Percentiles rank a stretch among this genome's conserved stretches.
Conservation (phyloP, 2,888 invertebrate genomes). For the Lasioglossum pauxillum region DNA sequence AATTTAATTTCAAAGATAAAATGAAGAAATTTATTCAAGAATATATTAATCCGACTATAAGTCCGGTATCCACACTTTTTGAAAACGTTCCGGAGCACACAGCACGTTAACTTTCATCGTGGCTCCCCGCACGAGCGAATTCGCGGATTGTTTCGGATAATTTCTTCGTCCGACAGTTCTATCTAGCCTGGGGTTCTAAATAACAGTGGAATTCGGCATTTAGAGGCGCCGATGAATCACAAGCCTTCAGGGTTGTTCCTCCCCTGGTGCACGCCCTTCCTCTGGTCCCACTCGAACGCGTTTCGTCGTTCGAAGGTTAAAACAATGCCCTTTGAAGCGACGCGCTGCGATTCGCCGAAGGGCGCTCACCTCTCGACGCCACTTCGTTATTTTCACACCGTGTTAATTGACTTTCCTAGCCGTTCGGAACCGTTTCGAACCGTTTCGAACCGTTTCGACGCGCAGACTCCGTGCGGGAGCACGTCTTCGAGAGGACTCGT, state of each 20-base stretch:
- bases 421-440: background rate
- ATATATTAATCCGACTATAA: background rate
- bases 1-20: no score
- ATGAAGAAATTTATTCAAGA: no score
- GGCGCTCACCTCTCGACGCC: conserved; percentile 19
- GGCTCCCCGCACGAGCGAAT: background rate
- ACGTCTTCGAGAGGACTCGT: background rate
- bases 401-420: conserved; percentile 66
- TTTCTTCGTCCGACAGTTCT: background rate
- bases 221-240: conserved; percentile 44
- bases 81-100: background rate
- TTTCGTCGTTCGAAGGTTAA: conserved; percentile 27
- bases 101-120: background rate
- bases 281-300: conserved; percentile 8
- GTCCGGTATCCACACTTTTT: background rate
- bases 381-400: conserved; percentile 66
- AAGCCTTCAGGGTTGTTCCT: conserved; percentile 5
- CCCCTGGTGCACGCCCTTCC: background rate
- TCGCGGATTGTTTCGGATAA: background rate
- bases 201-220: conserved; percentile 34
- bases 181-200: conserved; percentile 16
- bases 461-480: background rate
- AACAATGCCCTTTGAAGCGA: conserved; percentile 66
- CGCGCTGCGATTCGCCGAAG: conserved; percentile 33
- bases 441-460: background rate